A percentile compares a stretch with the other conserved stretches of the same genome.
Conservation (phyloP, 2,888 invertebrate genomes). For the Ptycholaimellus sp. region DNA sequence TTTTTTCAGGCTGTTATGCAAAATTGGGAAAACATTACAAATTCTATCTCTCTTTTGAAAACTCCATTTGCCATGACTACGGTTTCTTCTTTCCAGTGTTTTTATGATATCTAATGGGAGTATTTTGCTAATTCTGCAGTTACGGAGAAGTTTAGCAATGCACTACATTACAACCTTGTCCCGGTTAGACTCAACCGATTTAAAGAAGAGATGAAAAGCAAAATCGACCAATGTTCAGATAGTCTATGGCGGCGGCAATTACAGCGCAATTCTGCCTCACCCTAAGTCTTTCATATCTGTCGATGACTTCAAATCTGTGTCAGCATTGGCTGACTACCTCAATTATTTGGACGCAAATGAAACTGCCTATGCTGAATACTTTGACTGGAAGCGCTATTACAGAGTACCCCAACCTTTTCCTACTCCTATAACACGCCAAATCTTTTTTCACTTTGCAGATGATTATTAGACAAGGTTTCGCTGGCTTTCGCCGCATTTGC, state of each 20-base stretch:
- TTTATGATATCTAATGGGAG: too few species aligned
- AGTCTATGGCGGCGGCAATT: constrained; percentile 6
- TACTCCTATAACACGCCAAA: too few species aligned
- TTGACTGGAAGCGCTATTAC: neutral
- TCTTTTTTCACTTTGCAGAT: too few species aligned
- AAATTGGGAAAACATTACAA: constrained; percentile 2
- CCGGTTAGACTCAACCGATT: too few species aligned
- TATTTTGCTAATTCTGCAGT: too few species aligned
- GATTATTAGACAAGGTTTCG: too few species aligned
- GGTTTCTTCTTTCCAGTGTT: too few species aligned
- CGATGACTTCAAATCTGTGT: neutral
- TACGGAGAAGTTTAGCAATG: constrained; percentile 6
- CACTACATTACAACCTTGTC: constrained; percentile 2
- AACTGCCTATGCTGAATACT: constrained; percentile 1
- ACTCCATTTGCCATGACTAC: constrained; percentile 6
- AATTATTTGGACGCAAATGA: neutral
- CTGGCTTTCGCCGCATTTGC: too few species aligned
- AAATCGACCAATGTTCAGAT: too few species aligned
- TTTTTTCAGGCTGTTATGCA: neutral
- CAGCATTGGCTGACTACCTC: neutral
- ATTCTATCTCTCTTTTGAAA: constrained; percentile 7
- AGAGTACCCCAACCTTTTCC: too few species aligned
- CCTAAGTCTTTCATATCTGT: constrained; percentile 1
- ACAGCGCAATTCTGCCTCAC: constrained; percentile 1
- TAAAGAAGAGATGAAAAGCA: too few species aligned